Evolutionary conservation across 2,113 vertebrate species (phyloP), one percentile per base, ranked within the genome.

Genomic region (Lagopus leucura): DNA sequence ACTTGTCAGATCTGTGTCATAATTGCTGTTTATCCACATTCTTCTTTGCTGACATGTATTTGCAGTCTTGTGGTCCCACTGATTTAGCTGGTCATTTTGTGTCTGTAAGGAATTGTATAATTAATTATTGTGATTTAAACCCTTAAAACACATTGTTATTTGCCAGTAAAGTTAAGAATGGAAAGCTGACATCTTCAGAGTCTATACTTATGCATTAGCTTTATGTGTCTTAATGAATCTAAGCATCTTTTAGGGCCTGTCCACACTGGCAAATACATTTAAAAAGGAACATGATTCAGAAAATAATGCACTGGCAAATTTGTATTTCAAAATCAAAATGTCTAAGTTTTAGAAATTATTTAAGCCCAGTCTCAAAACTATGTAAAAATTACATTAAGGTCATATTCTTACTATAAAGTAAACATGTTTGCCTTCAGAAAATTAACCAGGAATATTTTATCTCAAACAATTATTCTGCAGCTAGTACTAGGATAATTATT

Each of bases 11-110:
- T 91, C 67, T 91, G 50, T 94, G 90, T 94, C 80, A 82, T 93
- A 83, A 96, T 81, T 93, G 91, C 91, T 96, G 90, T 97, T 96
- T 96, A 86, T 91, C 85, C 94, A 96, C 93, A 95, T 97, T 97
- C 95, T 94, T 96, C 82, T 88, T 91, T 78, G 85, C 69, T 95
- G 94, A 97, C 88, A 91, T 64, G 36, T 78, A 90, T 91, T 78
- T 92, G 80, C 69, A 91, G 82, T 78, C 65, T 77, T 61, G 48
- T 0, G 0, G 89, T 90, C 72, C 76, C 57, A 90, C 76, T 52
- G 85, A 95, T 94, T 84, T 93, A 89, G 58, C 0, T 15, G 69
- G 73, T 88, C 86, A 45, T 65, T 94, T 89, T 57, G 18, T 92
- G 71, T 76, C 89, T 92, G 32, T 78, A 75, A 88, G 85, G 93